Evolutionary conservation across 2,888 invertebrate genomes (phyloP).

Genomic region (Buathra laborator): DNA sequence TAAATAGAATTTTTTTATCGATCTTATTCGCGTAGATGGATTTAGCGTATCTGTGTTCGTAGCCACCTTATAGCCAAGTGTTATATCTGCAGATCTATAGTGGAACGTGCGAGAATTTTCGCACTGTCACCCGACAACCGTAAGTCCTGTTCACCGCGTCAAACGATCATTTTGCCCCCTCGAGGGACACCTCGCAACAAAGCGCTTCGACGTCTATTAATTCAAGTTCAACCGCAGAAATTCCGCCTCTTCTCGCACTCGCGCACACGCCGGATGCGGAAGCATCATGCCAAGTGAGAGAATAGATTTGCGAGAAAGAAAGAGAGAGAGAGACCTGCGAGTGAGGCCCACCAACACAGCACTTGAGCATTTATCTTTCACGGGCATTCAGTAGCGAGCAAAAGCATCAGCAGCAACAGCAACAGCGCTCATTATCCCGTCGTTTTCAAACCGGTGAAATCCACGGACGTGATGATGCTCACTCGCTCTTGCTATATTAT

Average conservation of each 20-base stretch:
- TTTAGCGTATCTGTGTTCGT: background rate
- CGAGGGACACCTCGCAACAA: constrained; percentile 59
- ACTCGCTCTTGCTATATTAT: constrained; percentile 26
- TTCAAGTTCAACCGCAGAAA: constrained; percentile 79
- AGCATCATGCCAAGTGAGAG: constrained; percentile 62
- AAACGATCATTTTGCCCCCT: constrained; percentile 27
- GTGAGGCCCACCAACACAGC: constrained; percentile 53
- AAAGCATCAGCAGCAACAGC: constrained; percentile 25
- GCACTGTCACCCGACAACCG: constrained; percentile 81
- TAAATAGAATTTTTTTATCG: background rate
- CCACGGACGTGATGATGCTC: constrained; percentile 53
- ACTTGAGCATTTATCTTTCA: constrained; percentile 61
- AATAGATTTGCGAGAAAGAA: constrained; percentile 52
- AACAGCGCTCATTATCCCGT: constrained; percentile 56
- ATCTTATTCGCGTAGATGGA: background rate
- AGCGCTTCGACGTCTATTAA: constrained; percentile 75
- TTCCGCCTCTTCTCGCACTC: constrained; percentile 64
- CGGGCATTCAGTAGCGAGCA: constrained; percentile 56
- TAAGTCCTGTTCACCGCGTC: constrained; percentile 66
- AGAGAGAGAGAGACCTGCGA: background rate
- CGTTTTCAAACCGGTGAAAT: constrained; percentile 64
- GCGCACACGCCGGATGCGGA: constrained; percentile 76
- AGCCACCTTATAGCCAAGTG: background rate
- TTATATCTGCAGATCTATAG: background rate
- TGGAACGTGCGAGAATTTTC: constrained; percentile 74